Percentiles rank a stretch among this genome's conserved stretches.
Conservation (phyloP, 2,888 invertebrate genomes). For the Oligia fasciuncula region DNA sequence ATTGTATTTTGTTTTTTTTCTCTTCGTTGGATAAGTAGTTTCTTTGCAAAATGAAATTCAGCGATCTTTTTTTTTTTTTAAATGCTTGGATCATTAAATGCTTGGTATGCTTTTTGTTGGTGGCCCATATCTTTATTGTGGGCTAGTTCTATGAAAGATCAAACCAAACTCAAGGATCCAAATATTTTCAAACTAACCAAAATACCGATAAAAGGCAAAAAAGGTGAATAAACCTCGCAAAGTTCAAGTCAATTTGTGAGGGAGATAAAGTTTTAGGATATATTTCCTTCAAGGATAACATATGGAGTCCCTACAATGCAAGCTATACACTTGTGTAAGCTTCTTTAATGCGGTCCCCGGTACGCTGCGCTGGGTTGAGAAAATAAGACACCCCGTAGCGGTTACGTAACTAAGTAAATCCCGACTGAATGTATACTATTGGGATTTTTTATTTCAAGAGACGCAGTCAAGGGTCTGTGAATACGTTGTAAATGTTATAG, state of each 20-base stretch:
- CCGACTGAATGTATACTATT: conserved; percentile 31
- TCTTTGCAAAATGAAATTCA: neutral
- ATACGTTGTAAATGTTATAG: conserved; percentile 15
- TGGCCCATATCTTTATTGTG: neutral
- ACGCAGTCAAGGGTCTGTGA: conserved; percentile 7
- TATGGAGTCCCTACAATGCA: conserved; percentile 56
- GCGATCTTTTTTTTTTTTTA: too few relatives aligned
- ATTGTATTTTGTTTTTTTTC: conserved; percentile 6
- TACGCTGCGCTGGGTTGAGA: conserved; percentile 54
- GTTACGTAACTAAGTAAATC: conserved; percentile 59
- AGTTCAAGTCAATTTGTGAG: conserved; percentile 38
- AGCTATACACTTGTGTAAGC: conserved; percentile 59
- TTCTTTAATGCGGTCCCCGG: conserved; percentile 57
- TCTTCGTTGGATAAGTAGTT: neutral
- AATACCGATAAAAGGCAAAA: conserved; percentile 35
- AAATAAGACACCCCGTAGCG: conserved; percentile 59
- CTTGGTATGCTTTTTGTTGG: neutral
- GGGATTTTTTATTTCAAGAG: conserved; percentile 35
- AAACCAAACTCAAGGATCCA: conserved; percentile 2
- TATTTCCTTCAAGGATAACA: conserved; percentile 46
- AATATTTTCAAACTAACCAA: conserved; percentile 29
- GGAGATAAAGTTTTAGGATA: conserved; percentile 53
- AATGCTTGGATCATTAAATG: neutral
- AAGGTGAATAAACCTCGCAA: conserved; percentile 25
- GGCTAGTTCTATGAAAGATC: neutral